phyloP scores from a whole-genome alignment of 2,888 invertebrate genomes.

The Orchestes rusci region DNA sequence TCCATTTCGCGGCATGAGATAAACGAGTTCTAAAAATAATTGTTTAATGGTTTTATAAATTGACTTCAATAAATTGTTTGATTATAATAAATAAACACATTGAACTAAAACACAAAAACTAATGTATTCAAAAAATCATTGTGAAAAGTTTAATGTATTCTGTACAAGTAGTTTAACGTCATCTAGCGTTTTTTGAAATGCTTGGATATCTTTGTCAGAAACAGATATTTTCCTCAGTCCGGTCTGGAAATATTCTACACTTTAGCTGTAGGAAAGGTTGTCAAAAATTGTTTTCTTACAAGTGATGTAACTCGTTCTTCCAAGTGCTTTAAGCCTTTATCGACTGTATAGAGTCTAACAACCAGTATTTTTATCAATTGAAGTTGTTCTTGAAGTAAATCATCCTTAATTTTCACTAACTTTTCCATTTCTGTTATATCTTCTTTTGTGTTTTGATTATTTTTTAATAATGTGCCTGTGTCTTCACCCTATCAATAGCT shows the following conservation, averaged over 20 bases:
- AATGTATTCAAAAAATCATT: too few species aligned
- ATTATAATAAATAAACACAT: too few species aligned
- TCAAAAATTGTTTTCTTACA: too few species aligned
- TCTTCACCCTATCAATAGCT: too few species aligned
- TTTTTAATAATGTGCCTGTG: too few species aligned
- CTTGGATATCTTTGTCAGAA: constrained; percentile 4
- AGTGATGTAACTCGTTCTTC: constrained; percentile 26
- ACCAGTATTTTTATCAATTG: constrained; percentile 29
- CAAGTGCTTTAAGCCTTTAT: constrained; percentile 24
- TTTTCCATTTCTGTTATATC: too few species aligned
- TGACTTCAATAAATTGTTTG: too few species aligned
- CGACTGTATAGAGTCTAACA: constrained; percentile 23
- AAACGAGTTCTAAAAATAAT: constrained; percentile 12
- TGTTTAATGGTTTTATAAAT: too few species aligned
- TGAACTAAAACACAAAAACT: too few species aligned
- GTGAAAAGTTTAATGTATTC: constrained; percentile 7
- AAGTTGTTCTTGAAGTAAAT: constrained; percentile 28
- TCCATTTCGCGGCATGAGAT: constrained; percentile 12
- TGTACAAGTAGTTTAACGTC: constrained; percentile 7
- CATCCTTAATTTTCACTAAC: constrained; percentile 27
- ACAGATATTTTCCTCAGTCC: not conserved
- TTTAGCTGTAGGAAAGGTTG: too few species aligned
- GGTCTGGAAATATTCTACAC: not conserved
- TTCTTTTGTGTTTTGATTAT: too few species aligned
- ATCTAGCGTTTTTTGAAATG: constrained; percentile 16